Evolutionary conservation across 2,113 vertebrate species (phyloP).

Genomic region (Nerophis lumbriciformis): DNA sequence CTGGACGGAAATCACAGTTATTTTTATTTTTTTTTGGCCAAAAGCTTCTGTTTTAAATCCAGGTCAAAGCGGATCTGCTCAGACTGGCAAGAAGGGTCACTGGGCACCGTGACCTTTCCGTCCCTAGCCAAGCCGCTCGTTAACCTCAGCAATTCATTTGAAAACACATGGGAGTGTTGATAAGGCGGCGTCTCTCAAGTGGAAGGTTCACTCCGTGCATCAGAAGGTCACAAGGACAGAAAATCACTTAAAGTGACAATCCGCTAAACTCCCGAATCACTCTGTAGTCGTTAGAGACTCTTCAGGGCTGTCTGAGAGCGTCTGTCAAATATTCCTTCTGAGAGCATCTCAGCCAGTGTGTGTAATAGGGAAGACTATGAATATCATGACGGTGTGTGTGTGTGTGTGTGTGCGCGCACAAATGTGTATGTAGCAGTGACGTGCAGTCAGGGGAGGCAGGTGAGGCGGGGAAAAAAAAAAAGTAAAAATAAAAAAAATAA

Average conservation of each 20-base stretch:
- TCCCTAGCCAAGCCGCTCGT: slow-evolving; percentile 10
- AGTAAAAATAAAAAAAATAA: too few species aligned
- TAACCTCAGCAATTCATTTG: slow-evolving; percentile 14
- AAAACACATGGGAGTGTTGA: slow-evolving; percentile 3
- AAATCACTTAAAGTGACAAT: slow-evolving; percentile 56
- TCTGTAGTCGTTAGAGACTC: slow-evolving; percentile 53
- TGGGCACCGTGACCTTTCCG: neutral
- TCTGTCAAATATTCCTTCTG: slow-evolving; percentile 50
- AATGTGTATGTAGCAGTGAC: too few species aligned
- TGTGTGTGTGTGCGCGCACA: too few species aligned
- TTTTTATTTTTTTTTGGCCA: slow-evolving; percentile 7
- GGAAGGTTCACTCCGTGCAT: slow-evolving; percentile 25
- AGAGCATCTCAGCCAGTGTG: slow-evolving; percentile 18
- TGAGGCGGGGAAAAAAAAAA: too few species aligned
- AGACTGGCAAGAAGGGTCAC: neutral
- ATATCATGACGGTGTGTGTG: slow-evolving; percentile 4
- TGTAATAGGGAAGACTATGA: slow-evolving; percentile 12
- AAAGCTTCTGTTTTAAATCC: slow-evolving; percentile 3
- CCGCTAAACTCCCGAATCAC: slow-evolving; percentile 60
- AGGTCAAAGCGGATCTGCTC: slow-evolving; percentile 10
- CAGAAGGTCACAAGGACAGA: slow-evolving; percentile 36
- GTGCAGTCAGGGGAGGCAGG: too few species aligned
- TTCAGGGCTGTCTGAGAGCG: slow-evolving; percentile 46
- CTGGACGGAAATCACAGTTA: slow-evolving; percentile 1
- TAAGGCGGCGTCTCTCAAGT: slow-evolving; percentile 32